Percentiles rank a stretch among this genome's conserved stretches.
phyloP scores from a whole-genome alignment of 1,140 invertebrate genomes.

The Neotoxoptera formosana region DNA sequence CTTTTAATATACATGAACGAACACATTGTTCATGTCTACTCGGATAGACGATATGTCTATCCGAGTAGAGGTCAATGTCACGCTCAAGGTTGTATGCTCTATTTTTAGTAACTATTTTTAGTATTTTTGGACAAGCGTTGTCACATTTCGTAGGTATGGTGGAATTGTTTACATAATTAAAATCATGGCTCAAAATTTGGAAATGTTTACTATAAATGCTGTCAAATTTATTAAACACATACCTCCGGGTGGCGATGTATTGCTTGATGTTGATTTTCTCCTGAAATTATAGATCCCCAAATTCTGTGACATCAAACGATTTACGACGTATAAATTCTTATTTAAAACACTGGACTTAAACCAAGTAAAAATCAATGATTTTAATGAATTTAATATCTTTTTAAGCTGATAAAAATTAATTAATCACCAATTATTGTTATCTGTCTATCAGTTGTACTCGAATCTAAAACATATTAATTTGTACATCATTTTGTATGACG shows the following conservation, averaged over 20 bases:
- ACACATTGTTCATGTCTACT: slow-evolving; percentile 13
- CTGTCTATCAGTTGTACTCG: too few species aligned
- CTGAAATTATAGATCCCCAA: neutral
- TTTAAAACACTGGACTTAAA: neutral
- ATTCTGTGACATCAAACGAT: neutral
- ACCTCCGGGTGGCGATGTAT: neutral
- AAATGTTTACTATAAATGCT: neutral
- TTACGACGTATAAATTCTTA: neutral
- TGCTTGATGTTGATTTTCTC: neutral
- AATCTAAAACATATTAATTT: too few species aligned
- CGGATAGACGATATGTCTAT: neutral
- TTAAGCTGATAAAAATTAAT: neutral
- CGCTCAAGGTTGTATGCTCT: neutral
- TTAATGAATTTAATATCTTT: neutral
- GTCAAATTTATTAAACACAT: neutral
- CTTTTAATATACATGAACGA: slow-evolving; percentile 16
- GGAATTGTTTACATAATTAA: neutral
- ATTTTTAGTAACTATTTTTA: slow-evolving; percentile 3
- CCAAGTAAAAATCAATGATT: neutral
- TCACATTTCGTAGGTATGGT: neutral
- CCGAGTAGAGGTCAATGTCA: neutral
- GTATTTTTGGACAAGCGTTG: neutral
- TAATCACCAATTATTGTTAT: neutral
- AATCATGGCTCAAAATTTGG: neutral
- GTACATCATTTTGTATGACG: neutral